A percentile compares a stretch with the other conserved stretches of the same genome.
Conservation (phyloP, 2,797 vertebrate species). For the Myripristis murdjan region DNA sequence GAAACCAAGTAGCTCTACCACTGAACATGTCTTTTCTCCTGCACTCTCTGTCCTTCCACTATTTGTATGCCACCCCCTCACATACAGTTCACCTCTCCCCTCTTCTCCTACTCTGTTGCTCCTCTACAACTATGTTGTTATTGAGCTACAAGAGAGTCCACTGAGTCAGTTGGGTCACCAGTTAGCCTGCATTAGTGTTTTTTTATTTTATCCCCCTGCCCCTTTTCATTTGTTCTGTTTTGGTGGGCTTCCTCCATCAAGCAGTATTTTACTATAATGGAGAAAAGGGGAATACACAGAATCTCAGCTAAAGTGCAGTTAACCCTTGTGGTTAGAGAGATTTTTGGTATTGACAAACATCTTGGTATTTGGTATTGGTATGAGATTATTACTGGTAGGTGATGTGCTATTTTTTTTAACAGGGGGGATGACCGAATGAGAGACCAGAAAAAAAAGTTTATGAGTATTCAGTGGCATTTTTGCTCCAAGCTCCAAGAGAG, state of each 20-base stretch:
- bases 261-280: background rate
- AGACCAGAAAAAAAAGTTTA: too few species aligned
- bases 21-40: constrained; percentile 45
- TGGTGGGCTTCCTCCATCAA: constrained; percentile 5
- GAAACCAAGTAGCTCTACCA: constrained; percentile 54
- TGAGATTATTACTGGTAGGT: constrained; percentile 27
- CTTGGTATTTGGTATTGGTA: constrained; percentile 36
- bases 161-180: constrained; percentile 51
- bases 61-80: background rate
- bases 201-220: constrained; percentile 47
- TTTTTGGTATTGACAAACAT: constrained; percentile 41
- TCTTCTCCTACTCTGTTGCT: constrained; percentile 16
- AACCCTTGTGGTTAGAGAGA: constrained; percentile 17
- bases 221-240: background rate
- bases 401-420: too few species aligned
- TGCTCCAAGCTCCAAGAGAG: too few species aligned
- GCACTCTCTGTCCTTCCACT: background rate
- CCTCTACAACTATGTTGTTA: constrained; percentile 33
- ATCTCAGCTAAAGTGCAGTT: constrained; percentile 29
- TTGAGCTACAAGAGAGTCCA: constrained; percentile 40
- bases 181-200: constrained; percentile 34
- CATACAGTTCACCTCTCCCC: constrained; percentile 58
- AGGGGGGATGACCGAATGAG: too few species aligned
- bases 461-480: too few species aligned
- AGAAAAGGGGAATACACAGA: background rate